These are phyloP conservation scores for Synanthedon tipuliformis DNA, from an alignment of 2,888 invertebrate species.

Conservation along the genomic window DNA sequence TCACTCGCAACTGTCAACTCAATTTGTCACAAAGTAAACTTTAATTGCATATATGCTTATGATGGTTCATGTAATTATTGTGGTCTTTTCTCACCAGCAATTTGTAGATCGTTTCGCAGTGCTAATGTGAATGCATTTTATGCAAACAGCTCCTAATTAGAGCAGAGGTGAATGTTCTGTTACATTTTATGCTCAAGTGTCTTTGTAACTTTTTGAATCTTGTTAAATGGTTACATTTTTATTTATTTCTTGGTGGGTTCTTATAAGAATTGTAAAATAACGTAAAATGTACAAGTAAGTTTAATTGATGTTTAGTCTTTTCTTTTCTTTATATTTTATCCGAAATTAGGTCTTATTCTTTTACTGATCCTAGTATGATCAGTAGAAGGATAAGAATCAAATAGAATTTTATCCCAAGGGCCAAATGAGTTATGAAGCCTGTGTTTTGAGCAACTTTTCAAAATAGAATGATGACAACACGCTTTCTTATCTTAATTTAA, in stretches of 20 bases:
- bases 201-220: slow-evolving; percentile 11
- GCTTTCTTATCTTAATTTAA: no score
- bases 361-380: no score
- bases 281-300: no score
- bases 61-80: slow-evolving; percentile 37
- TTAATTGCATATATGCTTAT: background rate
- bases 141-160: slow-evolving; percentile 58
- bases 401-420: no score
- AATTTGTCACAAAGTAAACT: background rate
- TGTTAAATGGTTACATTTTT: background rate
- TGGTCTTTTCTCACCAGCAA: slow-evolving; percentile 45
- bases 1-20: background rate
- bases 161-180: slow-evolving; percentile 48
- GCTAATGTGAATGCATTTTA: slow-evolving; percentile 52
- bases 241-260: background rate
- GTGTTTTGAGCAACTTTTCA: no score
- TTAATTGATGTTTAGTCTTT: background rate
- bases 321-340: background rate
- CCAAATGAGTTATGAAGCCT: no score
- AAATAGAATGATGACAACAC: no score
- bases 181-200: slow-evolving; percentile 39
- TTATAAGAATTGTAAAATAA: slow-evolving; percentile 3
- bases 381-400: no score
- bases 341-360: no score
- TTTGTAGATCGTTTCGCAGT: slow-evolving; percentile 57